Conservation (phyloP, 2,797 vertebrate species). For the Phrynocephalus forsythii region DNA sequence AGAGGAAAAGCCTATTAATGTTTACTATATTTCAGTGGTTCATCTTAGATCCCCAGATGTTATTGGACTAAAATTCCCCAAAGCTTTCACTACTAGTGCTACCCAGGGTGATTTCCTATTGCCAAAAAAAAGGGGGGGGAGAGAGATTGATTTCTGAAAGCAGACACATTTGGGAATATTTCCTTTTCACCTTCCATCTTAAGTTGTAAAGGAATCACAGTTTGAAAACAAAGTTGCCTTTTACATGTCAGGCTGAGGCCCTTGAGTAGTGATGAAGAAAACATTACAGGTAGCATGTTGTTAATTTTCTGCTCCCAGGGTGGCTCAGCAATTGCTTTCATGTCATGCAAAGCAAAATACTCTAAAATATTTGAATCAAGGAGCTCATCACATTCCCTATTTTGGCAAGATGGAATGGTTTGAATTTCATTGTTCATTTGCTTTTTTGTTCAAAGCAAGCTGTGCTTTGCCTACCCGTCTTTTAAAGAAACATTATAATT, state of each 20-base stretch:
- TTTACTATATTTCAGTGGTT: not conserved
- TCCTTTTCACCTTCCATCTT: not conserved
- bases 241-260: slow-evolving; percentile 15
- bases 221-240: slow-evolving; percentile 2
- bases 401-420: not conserved
- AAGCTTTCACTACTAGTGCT: too few species aligned
- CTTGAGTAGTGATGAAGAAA: not conserved
- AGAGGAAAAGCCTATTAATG: not conserved
- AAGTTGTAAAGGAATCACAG: not conserved
- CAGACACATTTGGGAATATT: not conserved
- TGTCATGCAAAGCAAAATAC: slow-evolving; percentile 25
- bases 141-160: not conserved
- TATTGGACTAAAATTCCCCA: too few species aligned
- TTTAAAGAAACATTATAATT: not conserved
- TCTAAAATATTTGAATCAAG: slow-evolving; percentile 9
- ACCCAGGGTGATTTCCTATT: not conserved
- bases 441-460: not conserved
- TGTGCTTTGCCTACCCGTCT: not conserved
- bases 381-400: not conserved
- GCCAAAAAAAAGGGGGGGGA: not conserved
- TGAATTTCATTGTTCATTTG: slow-evolving; percentile 8
- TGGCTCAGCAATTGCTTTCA: slow-evolving; percentile 4
- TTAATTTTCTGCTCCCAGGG: not conserved
- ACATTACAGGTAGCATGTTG: slow-evolving; percentile 7
- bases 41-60: too few species aligned